Percentiles rank a stretch among this genome's conserved stretches.
phyloP scores from a whole-genome alignment of 2,113 vertebrate genomes.

The Fukomys damarensis region DNA sequence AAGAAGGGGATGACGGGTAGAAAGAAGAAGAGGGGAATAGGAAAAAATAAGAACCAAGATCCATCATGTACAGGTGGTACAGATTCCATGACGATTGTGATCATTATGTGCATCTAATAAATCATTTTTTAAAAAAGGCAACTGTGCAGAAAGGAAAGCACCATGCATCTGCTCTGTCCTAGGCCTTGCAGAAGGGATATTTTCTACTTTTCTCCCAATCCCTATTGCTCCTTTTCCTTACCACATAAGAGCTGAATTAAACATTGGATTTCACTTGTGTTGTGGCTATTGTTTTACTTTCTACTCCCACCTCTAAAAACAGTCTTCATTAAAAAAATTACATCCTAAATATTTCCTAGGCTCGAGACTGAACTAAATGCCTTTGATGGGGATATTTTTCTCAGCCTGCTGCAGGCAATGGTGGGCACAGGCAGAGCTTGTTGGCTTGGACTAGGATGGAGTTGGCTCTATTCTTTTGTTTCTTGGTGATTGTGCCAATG shows the following conservation, averaged over 20 bases:
- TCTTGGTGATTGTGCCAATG: background rate
- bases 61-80: too few relatives aligned
- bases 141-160: rapidly evolving
- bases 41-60: too few relatives aligned
- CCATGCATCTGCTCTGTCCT: rapidly evolving
- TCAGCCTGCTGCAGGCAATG: background rate
- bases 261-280: background rate
- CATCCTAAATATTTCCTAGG: background rate
- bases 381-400: background rate
- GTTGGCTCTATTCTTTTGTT: background rate
- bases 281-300: slow-evolving; percentile 36
- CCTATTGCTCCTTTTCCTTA: background rate
- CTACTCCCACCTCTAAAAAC: background rate
- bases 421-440: background rate
- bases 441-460: background rate
- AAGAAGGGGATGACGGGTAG: too few relatives aligned
- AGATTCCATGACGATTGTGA: too few relatives aligned
- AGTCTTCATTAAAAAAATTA: background rate
- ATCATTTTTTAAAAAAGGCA: background rate
- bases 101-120: too few relatives aligned
- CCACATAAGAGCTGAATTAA: background rate
- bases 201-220: rapidly evolving
- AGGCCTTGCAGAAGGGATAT: background rate
- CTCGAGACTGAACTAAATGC: background rate
- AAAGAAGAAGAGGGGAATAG: too few relatives aligned